Evolutionary conservation across 2,113 vertebrate species (phyloP), one percentile per base, ranked within the genome.

Genomic region (Eretmochelys imbricata): DNA sequence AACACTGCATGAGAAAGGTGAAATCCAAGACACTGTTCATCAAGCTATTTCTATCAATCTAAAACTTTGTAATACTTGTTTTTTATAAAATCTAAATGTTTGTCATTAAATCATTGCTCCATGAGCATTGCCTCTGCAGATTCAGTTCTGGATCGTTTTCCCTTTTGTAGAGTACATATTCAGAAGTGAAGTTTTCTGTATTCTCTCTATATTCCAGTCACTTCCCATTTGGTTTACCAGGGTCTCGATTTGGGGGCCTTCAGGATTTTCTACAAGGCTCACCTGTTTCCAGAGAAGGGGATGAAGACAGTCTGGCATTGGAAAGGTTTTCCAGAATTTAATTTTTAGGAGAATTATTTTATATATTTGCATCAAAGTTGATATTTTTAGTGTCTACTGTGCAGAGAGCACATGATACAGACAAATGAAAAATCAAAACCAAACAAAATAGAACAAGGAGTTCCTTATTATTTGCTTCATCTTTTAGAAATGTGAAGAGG

Each of bases 151-250:
- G 11, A 76, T 8, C 22, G 38, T 42, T 48, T 27, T 25, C 75
- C 12, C 42, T 42, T 69, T 20, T n/a, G 65, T 38, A 38, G 65
- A 69, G 19, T 20, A 76, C 42, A 76, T 35, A 2, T 20, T 87
- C 3, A 57, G 1, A 0, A 0, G 25, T 35, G 42, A 31, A 3
- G 2, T 25, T 89, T 79, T 87, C 46, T 59, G n/a, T 31, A 65
- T 38, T 12, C 0, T 10, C 93, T 19, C 79, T 90, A 24, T 13
- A 48, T 14, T 48, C 86, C 14, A 7, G 12, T 88, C 65, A 53
- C 53, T n/a, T 54, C 10, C 49, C 0, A 0, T 57, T 72, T 80
- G n/a, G 75, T 85, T 86, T 82, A 42, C 51, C 76, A 9, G 54
- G 5, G 69, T 1, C 29, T 46, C 7, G 6, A 48, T 76, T 76